Percentiles rank a stretch among this genome's conserved stretches.
phyloP scores from a whole-genome alignment of 2,113 vertebrate genomes.

The Cheirogaleus medius region DNA sequence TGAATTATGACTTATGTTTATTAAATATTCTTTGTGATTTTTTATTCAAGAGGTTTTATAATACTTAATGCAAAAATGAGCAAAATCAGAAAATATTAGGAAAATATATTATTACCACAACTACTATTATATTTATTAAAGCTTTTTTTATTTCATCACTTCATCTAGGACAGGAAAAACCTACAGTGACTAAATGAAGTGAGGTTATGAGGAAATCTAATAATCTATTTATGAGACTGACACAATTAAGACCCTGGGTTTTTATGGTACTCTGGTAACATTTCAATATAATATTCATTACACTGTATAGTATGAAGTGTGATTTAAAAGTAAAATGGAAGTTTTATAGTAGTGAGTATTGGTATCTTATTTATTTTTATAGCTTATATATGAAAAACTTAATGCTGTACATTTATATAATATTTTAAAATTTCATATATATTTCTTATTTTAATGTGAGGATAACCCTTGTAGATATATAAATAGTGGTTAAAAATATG shows the following conservation, averaged over 20 bases:
- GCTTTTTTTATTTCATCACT: not conserved
- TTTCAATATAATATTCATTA: not conserved
- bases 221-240: not conserved
- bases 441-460: not conserved
- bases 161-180: not conserved
- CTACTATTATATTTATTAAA: not conserved
- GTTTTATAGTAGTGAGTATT: not conserved
- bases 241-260: not conserved
- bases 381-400: not conserved
- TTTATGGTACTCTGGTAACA: not conserved
- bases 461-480: not conserved
- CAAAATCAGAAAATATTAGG: not conserved
- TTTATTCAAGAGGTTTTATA: not conserved
- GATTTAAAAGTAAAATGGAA: not conserved
- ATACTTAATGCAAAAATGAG: not conserved
- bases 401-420: not conserved
- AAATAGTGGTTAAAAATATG: not conserved
- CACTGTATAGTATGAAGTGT: not conserved
- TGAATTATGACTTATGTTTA: not conserved
- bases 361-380: not conserved
- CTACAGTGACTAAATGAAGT: not conserved
- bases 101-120: not conserved
- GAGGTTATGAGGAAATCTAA: not conserved
- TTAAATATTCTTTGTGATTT: not conserved
- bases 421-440: not conserved